Evolutionary conservation across 2,797 vertebrate genomes (phyloP).

Genomic region (Malurus splendens): DNA sequence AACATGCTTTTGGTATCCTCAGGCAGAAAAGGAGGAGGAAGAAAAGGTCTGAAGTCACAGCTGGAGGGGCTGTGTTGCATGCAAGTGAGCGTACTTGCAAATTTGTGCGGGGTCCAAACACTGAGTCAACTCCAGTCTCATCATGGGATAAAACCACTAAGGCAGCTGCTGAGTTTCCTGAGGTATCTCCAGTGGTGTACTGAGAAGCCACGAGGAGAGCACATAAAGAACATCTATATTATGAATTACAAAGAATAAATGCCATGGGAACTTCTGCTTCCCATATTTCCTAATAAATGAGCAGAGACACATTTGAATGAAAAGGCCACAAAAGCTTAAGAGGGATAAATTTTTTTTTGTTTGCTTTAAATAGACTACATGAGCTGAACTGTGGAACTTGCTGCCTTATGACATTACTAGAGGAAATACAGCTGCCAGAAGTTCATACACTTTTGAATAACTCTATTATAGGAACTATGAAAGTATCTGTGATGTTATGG

Average conservation of each 20-base stretch:
- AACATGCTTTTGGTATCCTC: slow-evolving; percentile 50
- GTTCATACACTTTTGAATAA: neutral
- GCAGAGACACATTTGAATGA: neutral
- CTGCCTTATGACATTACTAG: neutral
- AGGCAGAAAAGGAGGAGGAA: neutral
- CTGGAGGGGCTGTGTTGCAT: slow-evolving; percentile 53
- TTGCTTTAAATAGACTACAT: neutral
- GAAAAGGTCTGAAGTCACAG: slow-evolving; percentile 61
- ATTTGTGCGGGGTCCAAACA: neutral
- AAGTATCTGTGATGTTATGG: neutral
- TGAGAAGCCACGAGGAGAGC: neutral
- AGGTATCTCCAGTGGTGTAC: slow-evolving; percentile 20
- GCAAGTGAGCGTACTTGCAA: neutral
- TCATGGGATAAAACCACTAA: slow-evolving; percentile 22
- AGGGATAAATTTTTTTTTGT: neutral
- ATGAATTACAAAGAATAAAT: slow-evolving; percentile 13
- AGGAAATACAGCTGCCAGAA: slow-evolving; percentile 8
- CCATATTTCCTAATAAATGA: slow-evolving; percentile 15
- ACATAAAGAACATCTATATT: neutral
- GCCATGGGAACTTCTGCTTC: slow-evolving; percentile 17
- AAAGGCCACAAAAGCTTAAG: slow-evolving; percentile 22
- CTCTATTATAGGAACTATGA: neutral
- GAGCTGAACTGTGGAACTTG: neutral
- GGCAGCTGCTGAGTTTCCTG: slow-evolving; percentile 45
- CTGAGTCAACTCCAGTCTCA: slow-evolving; percentile 16